Evolutionary conservation across 1,140 invertebrate genomes (phyloP), one percentile per base, ranked within the genome.

Genomic region (Drosophila rhopaloa): DNA sequence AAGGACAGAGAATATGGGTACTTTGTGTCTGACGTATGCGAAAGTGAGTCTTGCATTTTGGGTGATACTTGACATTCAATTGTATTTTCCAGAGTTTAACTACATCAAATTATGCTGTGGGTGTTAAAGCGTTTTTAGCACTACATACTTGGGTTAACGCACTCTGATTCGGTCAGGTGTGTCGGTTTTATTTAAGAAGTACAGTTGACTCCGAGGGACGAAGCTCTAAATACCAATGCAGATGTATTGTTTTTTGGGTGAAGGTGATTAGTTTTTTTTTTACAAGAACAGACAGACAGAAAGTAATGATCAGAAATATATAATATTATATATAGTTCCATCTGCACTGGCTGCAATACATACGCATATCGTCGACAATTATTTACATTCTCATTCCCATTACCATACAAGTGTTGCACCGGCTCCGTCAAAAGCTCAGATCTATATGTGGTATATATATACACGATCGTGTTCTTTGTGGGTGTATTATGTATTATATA

Each of bases 351-450:
- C 65, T 38, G 65, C 19, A 38, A 70, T 60, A 63, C 73, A 80
- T 82, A 82, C 79, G 79, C 72, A 78, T 46, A 58, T 56, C 74
- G 51, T 75, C 11, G 59, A 79, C 59, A 79, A 58, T 76, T 84
- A 72, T 61, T 35, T 63, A 77, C 54, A 84, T 79, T 85, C 60
- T 65, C 76, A 85, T 77, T 77, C 72, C 55, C 62, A 76, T 71
- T 77, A 53, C 59, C 60, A 57, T 50, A 47, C 54, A 60, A 72
- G 40, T 43, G 53, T 77, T 14, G 48, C 27, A 50, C 48, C 27
- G 43, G 24, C 51, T 59, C 55, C 58, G 38, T 29, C 65, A 48
- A 62, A 66, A 41, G 50, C 27, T 68, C 63, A 41, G 11, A 1
- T 58, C 41, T 63, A 13, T 55, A 24, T 55, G 27, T 27, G 13